These are phyloP conservation scores for Bombus cullumanus DNA, from an alignment of 1,140 invertebrate genomes.

Conservation along the genomic window DNA sequence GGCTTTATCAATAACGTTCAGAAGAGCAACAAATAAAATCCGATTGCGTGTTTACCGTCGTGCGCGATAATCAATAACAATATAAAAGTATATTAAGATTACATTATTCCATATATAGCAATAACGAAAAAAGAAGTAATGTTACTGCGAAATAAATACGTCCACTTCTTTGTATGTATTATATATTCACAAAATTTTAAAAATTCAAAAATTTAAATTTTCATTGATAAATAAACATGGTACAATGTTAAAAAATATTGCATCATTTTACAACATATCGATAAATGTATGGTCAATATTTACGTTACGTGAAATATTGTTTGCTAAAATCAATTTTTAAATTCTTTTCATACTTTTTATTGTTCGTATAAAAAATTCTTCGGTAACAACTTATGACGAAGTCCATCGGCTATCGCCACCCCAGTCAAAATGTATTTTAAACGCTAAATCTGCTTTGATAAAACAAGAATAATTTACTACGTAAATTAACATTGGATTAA, in stretches of 20 bases:
- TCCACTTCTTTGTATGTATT: too few relatives aligned
- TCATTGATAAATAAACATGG: neutral
- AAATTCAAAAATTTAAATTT: neutral
- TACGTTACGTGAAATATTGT: neutral
- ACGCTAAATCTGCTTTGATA: constrained; percentile 46
- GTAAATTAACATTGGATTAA: constrained; percentile 48
- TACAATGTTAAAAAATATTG: constrained; percentile 18
- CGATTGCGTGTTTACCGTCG: constrained; percentile 48
- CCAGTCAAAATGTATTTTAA: constrained; percentile 22
- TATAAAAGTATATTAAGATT: neutral
- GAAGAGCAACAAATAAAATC: constrained; percentile 23
- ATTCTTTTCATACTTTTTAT: neutral
- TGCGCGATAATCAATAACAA: constrained; percentile 21
- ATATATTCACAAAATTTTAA: neutral
- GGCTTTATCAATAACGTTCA: constrained; percentile 30
- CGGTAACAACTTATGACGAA: neutral
- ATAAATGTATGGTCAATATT: constrained; percentile 23
- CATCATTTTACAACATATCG: constrained; percentile 20
- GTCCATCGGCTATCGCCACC: neutral
- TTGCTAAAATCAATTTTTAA: neutral
- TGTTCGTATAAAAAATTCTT: neutral
- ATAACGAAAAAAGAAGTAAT: neutral
- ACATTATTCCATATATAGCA: neutral
- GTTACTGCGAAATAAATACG: neutral
- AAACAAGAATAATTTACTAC: constrained; percentile 9